A percentile compares a stretch with the other conserved stretches of the same genome.
phyloP scores from a whole-genome alignment of 2,113 vertebrate genomes.

The Microtus montanus region DNA sequence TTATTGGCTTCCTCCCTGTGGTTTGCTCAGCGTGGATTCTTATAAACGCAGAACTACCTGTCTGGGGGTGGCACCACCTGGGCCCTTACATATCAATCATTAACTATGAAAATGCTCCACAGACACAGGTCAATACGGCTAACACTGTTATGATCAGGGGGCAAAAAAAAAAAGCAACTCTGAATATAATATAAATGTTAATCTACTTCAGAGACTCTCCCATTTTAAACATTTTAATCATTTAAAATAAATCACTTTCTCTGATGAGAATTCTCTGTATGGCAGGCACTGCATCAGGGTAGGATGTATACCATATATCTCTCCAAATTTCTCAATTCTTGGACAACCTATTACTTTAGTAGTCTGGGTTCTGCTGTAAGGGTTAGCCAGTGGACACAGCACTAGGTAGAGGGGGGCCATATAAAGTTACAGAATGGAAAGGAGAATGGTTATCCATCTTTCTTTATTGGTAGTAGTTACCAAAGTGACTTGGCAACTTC shows the following conservation, averaged over 20 bases:
- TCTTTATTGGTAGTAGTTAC: not conserved
- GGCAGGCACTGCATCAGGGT: not conserved
- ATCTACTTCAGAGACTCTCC: not conserved
- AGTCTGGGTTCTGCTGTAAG: not conserved
- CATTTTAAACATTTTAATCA: slow-evolving; percentile 8
- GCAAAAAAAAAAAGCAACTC: not conserved
- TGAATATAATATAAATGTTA: not conserved
- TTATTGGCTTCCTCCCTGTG: not conserved
- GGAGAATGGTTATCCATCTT: not conserved
- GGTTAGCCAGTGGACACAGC: not conserved
- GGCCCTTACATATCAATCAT: not conserved
- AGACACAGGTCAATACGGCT: not conserved
- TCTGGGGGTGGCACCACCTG: not conserved
- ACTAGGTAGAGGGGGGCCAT: too few relatives aligned
- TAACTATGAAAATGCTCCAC: not conserved
- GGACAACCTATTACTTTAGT: not conserved
- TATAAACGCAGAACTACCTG: not conserved
- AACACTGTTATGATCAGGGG: not conserved
- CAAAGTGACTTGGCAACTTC: not conserved
- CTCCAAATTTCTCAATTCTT: not conserved
- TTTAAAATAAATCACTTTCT: not conserved
- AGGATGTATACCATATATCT: not conserved
- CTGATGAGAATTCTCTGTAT: not conserved
- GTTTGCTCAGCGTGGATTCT: not conserved
- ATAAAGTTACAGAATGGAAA: too few relatives aligned